Evolutionary conservation across 2,797 vertebrate species (phyloP).

Genomic region (Kryptopterus vitreolus): DNA sequence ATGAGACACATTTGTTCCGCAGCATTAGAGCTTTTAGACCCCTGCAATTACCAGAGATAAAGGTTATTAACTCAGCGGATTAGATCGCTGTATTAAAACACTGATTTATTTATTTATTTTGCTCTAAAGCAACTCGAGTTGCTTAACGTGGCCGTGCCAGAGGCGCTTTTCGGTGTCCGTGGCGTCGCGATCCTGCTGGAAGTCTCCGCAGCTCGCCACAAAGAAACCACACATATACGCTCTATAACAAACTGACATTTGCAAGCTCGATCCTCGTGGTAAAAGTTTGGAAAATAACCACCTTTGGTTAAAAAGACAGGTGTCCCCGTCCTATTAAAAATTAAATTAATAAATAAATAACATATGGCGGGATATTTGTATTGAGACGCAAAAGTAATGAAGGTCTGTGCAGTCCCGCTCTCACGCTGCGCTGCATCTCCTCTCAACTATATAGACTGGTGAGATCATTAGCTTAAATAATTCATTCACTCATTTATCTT

Average conservation of each 20-base stretch:
- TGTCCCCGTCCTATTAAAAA: too few species aligned
- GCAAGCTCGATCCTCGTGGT: too few species aligned
- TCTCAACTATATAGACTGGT: neutral
- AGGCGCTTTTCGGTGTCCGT: neutral
- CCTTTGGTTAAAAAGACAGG: too few species aligned
- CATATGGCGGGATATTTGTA: neutral
- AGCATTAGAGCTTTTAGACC: constrained; percentile 69
- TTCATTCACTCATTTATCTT: neutral
- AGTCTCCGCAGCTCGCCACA: neutral
- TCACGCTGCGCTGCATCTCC: neutral
- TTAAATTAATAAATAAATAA: too few species aligned
- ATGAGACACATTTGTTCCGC: constrained; percentile 72
- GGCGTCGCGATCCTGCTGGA: neutral
- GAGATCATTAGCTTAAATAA: constrained; percentile 1
- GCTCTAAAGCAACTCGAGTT: constrained; percentile 60
- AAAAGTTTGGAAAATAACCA: too few species aligned
- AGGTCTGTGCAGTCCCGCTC: neutral
- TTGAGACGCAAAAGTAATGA: neutral
- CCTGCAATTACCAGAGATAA: constrained; percentile 75
- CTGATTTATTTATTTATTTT: constrained; percentile 49
- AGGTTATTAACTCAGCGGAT: constrained; percentile 76
- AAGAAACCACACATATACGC: neutral
- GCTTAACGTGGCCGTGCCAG: constrained; percentile 40
- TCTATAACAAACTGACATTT: neutral
- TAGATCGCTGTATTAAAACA: constrained; percentile 74